Evolutionary conservation across 2,888 invertebrate species (phyloP).

Genomic region (Patella depressa): DNA sequence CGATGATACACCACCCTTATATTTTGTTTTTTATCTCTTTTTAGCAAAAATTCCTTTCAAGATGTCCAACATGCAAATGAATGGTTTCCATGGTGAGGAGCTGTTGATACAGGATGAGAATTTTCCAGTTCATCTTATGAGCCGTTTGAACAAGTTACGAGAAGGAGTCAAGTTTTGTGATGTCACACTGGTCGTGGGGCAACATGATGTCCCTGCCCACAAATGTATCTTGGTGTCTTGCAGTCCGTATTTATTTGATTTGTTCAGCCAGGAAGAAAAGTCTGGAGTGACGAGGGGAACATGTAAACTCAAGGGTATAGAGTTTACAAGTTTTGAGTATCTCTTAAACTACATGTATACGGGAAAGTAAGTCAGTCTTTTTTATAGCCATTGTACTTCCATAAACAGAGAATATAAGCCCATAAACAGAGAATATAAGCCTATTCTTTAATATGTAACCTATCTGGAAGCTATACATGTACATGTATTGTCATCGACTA

Average conservation of each 20-base stretch:
- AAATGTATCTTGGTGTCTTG: slow-evolving; percentile 85
- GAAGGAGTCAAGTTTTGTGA: slow-evolving; percentile 90
- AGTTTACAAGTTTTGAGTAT: slow-evolving; percentile 80
- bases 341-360: slow-evolving; percentile 89
- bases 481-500: too few relatives aligned
- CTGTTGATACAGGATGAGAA: not conserved
- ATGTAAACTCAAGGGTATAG: slow-evolving; percentile 79
- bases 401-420: not conserved
- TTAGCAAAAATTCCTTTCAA: not conserved
- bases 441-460: not conserved
- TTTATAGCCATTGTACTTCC: not conserved
- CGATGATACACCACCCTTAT: too few relatives aligned
- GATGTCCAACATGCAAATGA: not conserved
- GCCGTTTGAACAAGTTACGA: slow-evolving; percentile 83
- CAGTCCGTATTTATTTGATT: slow-evolving; percentile 83
- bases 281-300: slow-evolving; percentile 71
- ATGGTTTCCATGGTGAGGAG: slow-evolving; percentile 6
- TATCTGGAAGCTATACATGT: too few relatives aligned
- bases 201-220: slow-evolving; percentile 82
- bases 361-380: slow-evolving; percentile 74
- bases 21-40: not conserved
- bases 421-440: not conserved
- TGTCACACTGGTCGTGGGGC: slow-evolving; percentile 84
- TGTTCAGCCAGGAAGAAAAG: slow-evolving; percentile 75
- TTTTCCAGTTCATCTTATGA: slow-evolving; percentile 73